Conservation (phyloP, 2,113 vertebrate species). For the Hemicordylus capensis region DNA sequence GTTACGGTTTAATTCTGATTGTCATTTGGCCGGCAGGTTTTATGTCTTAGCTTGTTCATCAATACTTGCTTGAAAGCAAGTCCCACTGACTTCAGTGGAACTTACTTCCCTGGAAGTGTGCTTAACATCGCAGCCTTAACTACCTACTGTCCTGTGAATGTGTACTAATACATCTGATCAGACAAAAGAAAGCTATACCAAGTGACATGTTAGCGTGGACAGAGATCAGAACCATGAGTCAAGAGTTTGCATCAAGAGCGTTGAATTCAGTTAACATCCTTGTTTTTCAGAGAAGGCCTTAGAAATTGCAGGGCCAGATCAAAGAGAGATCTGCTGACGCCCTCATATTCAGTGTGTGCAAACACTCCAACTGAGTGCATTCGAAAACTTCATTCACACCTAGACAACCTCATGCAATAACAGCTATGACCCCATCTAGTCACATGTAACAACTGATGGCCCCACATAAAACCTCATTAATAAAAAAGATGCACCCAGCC, state of each 20-base stretch:
- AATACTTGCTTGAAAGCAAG: not conserved
- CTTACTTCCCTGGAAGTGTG: not conserved
- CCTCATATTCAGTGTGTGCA: not conserved
- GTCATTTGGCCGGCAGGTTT: not conserved
- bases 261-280: conserved; percentile 22
- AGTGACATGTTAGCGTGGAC: not conserved
- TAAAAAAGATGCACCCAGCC: not conserved
- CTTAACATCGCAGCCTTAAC: not conserved
- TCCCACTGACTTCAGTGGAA: not conserved
- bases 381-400: not conserved
- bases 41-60: not conserved
- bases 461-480: not conserved
- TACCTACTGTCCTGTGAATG: fast-evolving
- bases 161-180: not conserved
- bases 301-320: not conserved
- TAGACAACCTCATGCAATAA: not conserved
- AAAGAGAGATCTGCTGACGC: not conserved
- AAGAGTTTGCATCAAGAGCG: not conserved
- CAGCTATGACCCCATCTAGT: not conserved
- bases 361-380: not conserved
- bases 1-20: conserved; percentile 1
- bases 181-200: not conserved
- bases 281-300: conserved; percentile 9
- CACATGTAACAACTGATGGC: not conserved
- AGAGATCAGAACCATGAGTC: not conserved